These are phyloP conservation scores for Formica selysi DNA, from an alignment of 1,140 invertebrate genomes.

Conservation along the genomic window DNA sequence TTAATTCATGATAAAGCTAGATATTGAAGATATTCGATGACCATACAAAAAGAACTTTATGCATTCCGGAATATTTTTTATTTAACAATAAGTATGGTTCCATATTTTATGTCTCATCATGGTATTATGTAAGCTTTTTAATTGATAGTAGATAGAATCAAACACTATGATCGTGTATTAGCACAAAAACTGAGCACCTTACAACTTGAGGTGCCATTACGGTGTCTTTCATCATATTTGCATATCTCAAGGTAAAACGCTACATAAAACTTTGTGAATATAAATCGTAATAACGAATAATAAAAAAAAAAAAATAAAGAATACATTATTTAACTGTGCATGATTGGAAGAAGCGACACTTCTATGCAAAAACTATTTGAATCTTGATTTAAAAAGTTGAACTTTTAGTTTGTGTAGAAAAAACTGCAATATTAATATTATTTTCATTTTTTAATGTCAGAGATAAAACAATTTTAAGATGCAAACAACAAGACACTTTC, in stretches of 20 bases:
- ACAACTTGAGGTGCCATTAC: background rate
- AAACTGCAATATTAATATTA: background rate
- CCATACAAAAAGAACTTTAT: background rate
- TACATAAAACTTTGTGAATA: background rate
- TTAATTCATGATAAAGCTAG: background rate
- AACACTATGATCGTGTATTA: background rate
- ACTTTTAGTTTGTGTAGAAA: background rate
- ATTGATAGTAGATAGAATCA: background rate
- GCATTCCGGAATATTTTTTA: background rate
- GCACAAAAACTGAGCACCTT: background rate
- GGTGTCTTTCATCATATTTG: background rate
- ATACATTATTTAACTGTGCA: background rate
- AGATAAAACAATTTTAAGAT: background rate
- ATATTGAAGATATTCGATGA: background rate
- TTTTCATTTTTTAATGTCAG: background rate
- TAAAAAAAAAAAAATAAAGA: background rate
- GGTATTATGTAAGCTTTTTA: no score
- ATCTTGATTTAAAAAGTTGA: background rate
- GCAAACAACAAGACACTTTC: background rate
- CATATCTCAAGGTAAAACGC: slow-evolving; percentile 4
- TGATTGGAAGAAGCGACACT: no score
- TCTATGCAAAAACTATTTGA: no score
- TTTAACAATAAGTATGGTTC: no score
- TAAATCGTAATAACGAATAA: slow-evolving; percentile 1
- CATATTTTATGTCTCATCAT: no score